Percentiles rank a stretch among this genome's conserved stretches.
Evolutionary conservation across 2,797 vertebrate species (phyloP).

Genomic region (Apogon hyalosoma): DNA sequence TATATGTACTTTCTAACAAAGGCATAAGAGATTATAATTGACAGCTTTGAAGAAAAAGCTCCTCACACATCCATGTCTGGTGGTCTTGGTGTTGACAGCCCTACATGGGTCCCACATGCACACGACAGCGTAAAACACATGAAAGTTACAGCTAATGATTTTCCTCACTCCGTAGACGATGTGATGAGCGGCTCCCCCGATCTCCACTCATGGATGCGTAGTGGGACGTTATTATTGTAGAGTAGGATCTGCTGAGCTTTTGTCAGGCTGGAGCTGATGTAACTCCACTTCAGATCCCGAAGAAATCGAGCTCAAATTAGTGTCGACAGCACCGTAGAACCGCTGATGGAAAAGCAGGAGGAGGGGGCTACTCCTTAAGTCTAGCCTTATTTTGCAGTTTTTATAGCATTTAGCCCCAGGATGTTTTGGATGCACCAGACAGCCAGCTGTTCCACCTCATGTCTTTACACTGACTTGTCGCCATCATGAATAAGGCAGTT

Average conservation of each 20-base stretch:
- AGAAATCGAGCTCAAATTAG: slow-evolving; percentile 1
- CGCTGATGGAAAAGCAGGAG: slow-evolving; percentile 5
- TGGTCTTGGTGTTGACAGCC: slow-evolving; percentile 14
- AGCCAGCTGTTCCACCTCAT: slow-evolving; percentile 60
- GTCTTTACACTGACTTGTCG: slow-evolving; percentile 30
- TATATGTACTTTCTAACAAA: slow-evolving; percentile 4
- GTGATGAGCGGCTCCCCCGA: neutral
- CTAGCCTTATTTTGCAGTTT: slow-evolving; percentile 15
- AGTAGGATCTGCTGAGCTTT: slow-evolving; percentile 16
- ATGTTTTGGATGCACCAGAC: slow-evolving; percentile 47
- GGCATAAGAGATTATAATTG: neutral
- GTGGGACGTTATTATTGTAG: slow-evolving; percentile 18
- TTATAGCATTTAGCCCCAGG: slow-evolving; percentile 33
- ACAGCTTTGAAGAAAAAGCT: slow-evolving; percentile 18
- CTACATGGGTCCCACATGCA: neutral
- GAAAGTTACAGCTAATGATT: slow-evolving; percentile 17
- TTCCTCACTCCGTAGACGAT: slow-evolving; percentile 2
- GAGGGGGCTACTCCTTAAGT: slow-evolving; percentile 1
- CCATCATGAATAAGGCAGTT: slow-evolving; percentile 45
- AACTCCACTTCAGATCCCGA: slow-evolving; percentile 7
- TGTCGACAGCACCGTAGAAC: neutral
- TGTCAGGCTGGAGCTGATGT: slow-evolving; percentile 12
- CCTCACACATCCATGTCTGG: slow-evolving; percentile 2
- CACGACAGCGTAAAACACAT: too few species aligned
- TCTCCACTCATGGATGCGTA: slow-evolving; percentile 16